Evolutionary conservation across 1,140 invertebrate species (phyloP), one percentile per base, ranked within the genome.

Genomic region (Hyles vespertilio): DNA sequence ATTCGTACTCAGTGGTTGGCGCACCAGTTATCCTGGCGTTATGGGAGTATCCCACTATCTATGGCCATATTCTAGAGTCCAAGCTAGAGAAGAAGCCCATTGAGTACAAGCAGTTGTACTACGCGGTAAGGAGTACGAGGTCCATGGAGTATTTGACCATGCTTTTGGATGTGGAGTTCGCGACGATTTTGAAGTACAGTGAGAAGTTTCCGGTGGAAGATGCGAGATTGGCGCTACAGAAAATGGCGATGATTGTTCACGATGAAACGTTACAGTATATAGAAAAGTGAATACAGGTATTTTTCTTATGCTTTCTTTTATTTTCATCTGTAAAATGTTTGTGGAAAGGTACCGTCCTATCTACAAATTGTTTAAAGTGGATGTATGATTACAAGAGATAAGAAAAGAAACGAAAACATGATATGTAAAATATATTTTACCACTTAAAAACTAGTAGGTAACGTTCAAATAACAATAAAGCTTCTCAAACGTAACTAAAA

Each of bases 21-120:
- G 94, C 94, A 33, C 95, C 96, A 32, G 92, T 96, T 1, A 92
- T 96, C 71, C 92, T 95, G 54, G 93, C 95, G 58, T 82, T 95
- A 59, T 92, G 95, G 88, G 88, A 93, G 59, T 92, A 95, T 76
- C 92, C 92, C 3, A 87, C 89, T 0, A 85, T 95, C 45, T 92
- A 94, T 61, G 72, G 77, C 0, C 86, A 89, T 32, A 91, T 94
- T 43, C 61, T 79, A 8, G 69, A 81, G 50, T 61, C 79, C 3
- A 83, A 77, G 54, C 9, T 85, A 7, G 85, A 86, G 36, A 83
- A 77, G 48, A 77, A 63, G 11, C 74, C 74, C 0, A 54, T 88
- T 7, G 73, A 85, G 45, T 77, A 69, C 50, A 85, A 81, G 51
- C 75, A 85, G 61, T 53, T 88, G 54, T 77, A 84, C 51, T 86